Conservation (phyloP, 92 coral and sea anemone genomes). For the Pocillopora grandis region DNA sequence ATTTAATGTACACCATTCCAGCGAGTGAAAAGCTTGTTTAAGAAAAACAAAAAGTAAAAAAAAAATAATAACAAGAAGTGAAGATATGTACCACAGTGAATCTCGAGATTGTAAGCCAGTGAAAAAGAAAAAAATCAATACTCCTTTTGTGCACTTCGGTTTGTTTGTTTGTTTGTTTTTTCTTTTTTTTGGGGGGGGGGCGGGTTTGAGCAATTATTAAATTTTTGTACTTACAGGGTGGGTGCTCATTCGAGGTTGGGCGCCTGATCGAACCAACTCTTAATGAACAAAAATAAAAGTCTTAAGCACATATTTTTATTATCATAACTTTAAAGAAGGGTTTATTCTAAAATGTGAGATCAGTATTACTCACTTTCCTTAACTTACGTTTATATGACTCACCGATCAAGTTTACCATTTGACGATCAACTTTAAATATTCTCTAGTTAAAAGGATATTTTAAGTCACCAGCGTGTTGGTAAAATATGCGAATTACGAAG, state of each 20-base stretch:
- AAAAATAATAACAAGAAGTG: too few relatives aligned
- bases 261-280: background rate
- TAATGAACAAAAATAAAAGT: background rate
- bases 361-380: background rate
- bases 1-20: too few relatives aligned
- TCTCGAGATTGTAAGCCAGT: too few relatives aligned
- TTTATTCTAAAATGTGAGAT: slow-evolving; percentile 26
- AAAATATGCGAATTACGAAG: slow-evolving; percentile 24
- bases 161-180: too few relatives aligned
- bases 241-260: background rate
- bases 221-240: background rate
- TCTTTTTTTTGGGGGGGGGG: too few relatives aligned
- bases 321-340: slow-evolving; percentile 21
- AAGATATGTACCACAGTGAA: too few relatives aligned
- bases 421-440: slow-evolving; percentile 34
- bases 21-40: too few relatives aligned
- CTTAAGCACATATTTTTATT: background rate
- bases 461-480: slow-evolving; percentile 6
- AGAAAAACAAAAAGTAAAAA: too few relatives aligned
- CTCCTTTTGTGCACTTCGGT: too few relatives aligned
- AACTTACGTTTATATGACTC: slow-evolving; percentile 15
- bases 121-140: too few relatives aligned
- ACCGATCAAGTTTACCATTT: background rate
- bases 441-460: slow-evolving; percentile 24
- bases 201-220: background rate